Evolutionary conservation across 2,797 vertebrate genomes (phyloP), one percentile per base, ranked within the genome.

Genomic region (Molossus molossus): DNA sequence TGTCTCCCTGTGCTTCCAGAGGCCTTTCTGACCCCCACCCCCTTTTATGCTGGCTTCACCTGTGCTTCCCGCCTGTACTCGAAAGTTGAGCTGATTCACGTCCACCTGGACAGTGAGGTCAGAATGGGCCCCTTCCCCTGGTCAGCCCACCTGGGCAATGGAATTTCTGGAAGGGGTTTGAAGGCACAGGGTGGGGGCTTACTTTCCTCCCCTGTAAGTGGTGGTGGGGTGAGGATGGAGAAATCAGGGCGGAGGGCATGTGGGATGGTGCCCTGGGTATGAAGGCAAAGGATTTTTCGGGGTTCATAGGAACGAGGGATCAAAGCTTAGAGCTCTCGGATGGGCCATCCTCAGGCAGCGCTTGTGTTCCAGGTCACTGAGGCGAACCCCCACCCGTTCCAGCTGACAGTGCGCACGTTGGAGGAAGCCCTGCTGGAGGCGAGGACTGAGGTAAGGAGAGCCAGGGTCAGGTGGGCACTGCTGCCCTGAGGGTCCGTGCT

Each of bases 21-120:
- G 92, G 99, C 98, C 82, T 96, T 99, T 86, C 98, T 99, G 87
- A 99, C 99, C 90, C 98, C 99, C 27, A 99, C 99, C 18, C 99
- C 99, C 5, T 99, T 99, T 98, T 99, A 99, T 0, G 98, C 99
- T 2, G 98, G 97, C 14, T 99, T 99, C 82, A 97, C 96, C 1
- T 98, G 99, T 83, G 98, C 98, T 75, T 33, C 99, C 33, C 87
- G 96, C 85, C 96, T 99, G 45, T 99, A 99, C 89, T 98, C 99
- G 0, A 98, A 98, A 5, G 99, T 99, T 17, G 99, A 99, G 91
- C 98, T 99, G 97, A 99, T 99, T 87, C 99, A 99, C 23, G 98
- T 98, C 81, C 98, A 98, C 96, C 98, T 99, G 73, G 98, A 99
- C 95, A 99, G 99, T 94, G 98, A 99, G 99, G 99, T 99, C 98